A percentile compares a stretch with the other conserved stretches of the same genome.
phyloP scores from a whole-genome alignment of 2,113 vertebrate species.

The Channa maculata region DNA sequence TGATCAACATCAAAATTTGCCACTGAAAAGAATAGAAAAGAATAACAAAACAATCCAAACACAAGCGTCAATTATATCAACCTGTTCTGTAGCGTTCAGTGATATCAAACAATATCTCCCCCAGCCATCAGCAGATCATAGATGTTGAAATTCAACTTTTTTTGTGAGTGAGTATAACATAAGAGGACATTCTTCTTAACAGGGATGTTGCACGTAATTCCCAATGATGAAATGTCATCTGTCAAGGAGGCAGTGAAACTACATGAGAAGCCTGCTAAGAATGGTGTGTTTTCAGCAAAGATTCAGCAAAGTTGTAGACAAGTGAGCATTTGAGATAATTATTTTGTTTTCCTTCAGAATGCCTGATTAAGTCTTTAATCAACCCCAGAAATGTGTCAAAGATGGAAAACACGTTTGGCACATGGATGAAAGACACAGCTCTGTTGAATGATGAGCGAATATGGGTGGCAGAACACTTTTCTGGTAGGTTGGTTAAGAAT shows the following conservation, averaged over 20 bases:
- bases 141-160: not conserved
- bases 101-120: not conserved
- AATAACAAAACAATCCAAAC: not conserved
- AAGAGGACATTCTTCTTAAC: not conserved
- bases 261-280: conserved; percentile 63
- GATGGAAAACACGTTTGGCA: conserved; percentile 89
- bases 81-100: not conserved
- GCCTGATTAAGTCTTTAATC: conserved; percentile 87
- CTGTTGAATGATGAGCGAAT: conserved; percentile 86
- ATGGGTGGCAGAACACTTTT: conserved; percentile 95
- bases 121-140: not conserved
- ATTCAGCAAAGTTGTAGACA: not conserved
- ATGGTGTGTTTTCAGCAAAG: conserved; percentile 76
- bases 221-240: conserved; percentile 88
- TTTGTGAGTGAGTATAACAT: not conserved
- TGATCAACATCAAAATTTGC: too few relatives aligned
- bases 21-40: not conserved
- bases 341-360: conserved; percentile 76
- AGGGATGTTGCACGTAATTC: conserved; percentile 84
- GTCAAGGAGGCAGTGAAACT: conserved; percentile 80
- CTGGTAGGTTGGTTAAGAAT: conserved; percentile 80
- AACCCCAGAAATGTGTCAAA: conserved; percentile 86
- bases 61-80: too few relatives aligned
- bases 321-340: not conserved
- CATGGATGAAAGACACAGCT: conserved; percentile 92